Percentiles rank a stretch among this genome's conserved stretches.
These are phyloP conservation scores for Cydia pomonella DNA, from an alignment of 1,140 invertebrate genomes.

Conservation along the genomic window DNA sequence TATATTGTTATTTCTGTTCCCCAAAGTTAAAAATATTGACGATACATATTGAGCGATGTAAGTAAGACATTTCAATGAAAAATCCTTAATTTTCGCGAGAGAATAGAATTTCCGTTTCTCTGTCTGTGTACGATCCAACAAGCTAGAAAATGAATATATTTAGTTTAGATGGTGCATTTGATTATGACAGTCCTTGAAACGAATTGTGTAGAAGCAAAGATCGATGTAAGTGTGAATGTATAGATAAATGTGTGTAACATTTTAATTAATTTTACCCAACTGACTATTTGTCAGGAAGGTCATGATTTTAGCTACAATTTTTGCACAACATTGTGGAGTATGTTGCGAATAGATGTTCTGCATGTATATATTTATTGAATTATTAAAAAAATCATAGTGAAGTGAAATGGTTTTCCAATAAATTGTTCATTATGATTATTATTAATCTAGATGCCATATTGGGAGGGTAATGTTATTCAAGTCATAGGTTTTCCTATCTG, in stretches of 20 bases:
- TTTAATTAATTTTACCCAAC: background rate
- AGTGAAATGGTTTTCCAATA: background rate
- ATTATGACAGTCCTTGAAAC: no score
- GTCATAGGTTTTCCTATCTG: background rate
- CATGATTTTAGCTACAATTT: background rate
- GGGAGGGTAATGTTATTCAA: background rate
- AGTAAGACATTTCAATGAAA: no score
- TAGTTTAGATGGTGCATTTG: no score
- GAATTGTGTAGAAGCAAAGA: background rate
- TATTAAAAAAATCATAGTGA: no score
- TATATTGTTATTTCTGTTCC: background rate
- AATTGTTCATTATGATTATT: background rate
- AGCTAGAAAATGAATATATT: no score
- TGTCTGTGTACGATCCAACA: no score
- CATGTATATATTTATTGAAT: background rate
- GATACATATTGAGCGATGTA: no score
- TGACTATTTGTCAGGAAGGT: background rate
- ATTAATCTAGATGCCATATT: background rate
- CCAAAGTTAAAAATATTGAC: no score
- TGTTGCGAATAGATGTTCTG: background rate
- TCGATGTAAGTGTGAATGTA: background rate
- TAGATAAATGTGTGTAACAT: background rate
- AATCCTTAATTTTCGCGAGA: no score
- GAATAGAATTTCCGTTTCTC: no score
- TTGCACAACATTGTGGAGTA: slow-evolving; percentile 1